phyloP scores from a whole-genome alignment of 2,113 vertebrate genomes.

The Myxocyprinus asiaticus region DNA sequence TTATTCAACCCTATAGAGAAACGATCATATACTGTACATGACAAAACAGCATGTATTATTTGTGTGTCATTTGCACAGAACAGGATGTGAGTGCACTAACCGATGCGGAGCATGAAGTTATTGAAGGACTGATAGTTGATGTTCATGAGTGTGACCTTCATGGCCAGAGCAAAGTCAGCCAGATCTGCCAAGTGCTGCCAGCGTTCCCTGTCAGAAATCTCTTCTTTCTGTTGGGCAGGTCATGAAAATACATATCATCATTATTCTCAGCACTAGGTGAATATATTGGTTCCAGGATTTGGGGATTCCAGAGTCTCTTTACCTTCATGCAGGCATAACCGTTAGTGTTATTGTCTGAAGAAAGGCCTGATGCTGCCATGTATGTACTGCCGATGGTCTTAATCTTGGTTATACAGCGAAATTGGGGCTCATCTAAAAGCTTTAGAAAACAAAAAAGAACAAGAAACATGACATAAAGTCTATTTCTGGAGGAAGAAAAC shows the following conservation, averaged over 20 bases:
- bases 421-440: conserved; percentile 92
- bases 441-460: conserved; percentile 54
- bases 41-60: background rate
- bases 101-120: conserved; percentile 98
- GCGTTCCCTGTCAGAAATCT: conserved; percentile 84
- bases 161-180: conserved; percentile 92
- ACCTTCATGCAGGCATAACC: conserved; percentile 84
- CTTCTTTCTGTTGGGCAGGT: conserved; percentile 74
- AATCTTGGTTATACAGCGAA: conserved; percentile 94
- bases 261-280: conserved; percentile 2
- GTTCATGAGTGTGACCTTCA: conserved; percentile 96
- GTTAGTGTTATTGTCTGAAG: conserved; percentile 73
- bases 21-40: background rate
- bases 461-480: background rate
- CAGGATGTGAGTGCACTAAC: conserved; percentile 65
- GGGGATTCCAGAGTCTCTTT: background rate
- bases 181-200: conserved; percentile 97
- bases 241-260: background rate
- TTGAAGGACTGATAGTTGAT: conserved; percentile 99
- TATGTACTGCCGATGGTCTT: conserved; percentile 98
- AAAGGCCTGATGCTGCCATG: conserved; percentile 95
- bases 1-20: conserved; percentile 86
- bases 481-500: too few species aligned
- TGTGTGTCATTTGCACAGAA: too few species aligned
- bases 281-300: background rate